A percentile compares a stretch with the other conserved stretches of the same genome.
These are phyloP conservation scores for Setipinna tenuifilis DNA, from an alignment of 2,797 vertebrate genomes.

Conservation along the genomic window DNA sequence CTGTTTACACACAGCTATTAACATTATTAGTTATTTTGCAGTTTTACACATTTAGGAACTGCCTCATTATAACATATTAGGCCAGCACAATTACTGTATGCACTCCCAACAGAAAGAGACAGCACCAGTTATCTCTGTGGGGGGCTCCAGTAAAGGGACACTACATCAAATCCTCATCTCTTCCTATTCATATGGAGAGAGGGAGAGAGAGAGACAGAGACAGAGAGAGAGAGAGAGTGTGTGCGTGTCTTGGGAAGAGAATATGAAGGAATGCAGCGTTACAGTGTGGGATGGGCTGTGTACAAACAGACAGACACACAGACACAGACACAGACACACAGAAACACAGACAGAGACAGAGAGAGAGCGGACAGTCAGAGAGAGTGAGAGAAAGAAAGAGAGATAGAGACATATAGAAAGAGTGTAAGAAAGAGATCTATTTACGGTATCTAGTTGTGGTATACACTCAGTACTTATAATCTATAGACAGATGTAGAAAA, in stretches of 20 bases:
- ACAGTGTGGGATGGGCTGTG: too few species aligned
- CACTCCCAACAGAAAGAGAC: not conserved
- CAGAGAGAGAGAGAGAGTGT: not conserved
- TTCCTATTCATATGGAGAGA: not conserved
- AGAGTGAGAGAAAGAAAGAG: not conserved
- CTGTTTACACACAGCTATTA: slow-evolving; percentile 4
- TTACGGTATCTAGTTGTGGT: not conserved
- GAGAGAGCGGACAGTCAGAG: not conserved
- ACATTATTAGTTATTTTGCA: not conserved
- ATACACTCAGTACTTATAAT: not conserved
- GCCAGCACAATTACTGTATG: not conserved
- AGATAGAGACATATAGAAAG: too few species aligned
- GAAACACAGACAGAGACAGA: not conserved
- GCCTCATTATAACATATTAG: slow-evolving; percentile 5
- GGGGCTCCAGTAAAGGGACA: not conserved
- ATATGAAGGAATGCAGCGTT: too few species aligned
- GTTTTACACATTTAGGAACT: not conserved
- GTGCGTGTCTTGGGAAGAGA: too few species aligned
- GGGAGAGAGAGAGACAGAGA: not conserved
- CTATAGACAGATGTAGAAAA: not conserved
- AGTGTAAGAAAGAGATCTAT: not conserved
- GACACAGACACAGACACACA: not conserved
- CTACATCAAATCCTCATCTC: not conserved
- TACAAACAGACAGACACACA: not conserved
- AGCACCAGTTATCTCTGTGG: slow-evolving; percentile 5